Base-by-base conservation (phyloP, 37 sponge, comb jelly and placozoan genomes). In the Axinella damicornis region DNA sequence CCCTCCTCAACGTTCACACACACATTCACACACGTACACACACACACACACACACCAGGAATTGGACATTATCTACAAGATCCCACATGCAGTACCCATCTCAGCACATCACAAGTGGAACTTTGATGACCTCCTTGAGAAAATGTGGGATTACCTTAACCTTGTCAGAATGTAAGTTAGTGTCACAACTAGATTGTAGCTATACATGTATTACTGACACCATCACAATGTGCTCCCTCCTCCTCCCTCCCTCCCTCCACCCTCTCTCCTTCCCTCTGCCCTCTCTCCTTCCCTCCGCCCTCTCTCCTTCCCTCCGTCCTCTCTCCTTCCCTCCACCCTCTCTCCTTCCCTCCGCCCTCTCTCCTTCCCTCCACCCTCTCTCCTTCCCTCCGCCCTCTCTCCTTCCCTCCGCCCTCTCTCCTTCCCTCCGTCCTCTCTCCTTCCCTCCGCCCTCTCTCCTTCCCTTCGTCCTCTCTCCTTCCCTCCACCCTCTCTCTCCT, bases 61-160 rank as follows among this genome's bases (percentile, higher is more conserved):
- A 65, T 62, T 99, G 85, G 99, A 99, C 70, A 95, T 99, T 41
- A 97, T 99, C 57, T 97, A 97, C 90, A 91, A 78, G 37, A 89
- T 99, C 17, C 99, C 99, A n/a, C 99, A 99, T 61, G 84, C 92
- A 1, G 99, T 99, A 5, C 98, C 99, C 2, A 95, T 99, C 35
- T 99, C 99, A 17, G 99, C 99, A 16, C 99, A 99, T 65, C 99
- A 99, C 88, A 99, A 97, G 73, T 99, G 99, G 99, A 99, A 99
- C 71, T 99, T 99, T 86, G 99, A 99, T 54, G 99, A 99, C 76
- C 77, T 99, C 5, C 80, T 99, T 11, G 99, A 99, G 77, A 97
- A 92, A 75, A 97, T 95, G 97, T 99, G 99, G 99, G 55, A 76
- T 12, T 99, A 99, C 60, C 86, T 99, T 46, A 85, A 86, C 68